phyloP scores from a whole-genome alignment of 2,113 vertebrate genomes.

The Oceanodroma tethys region DNA sequence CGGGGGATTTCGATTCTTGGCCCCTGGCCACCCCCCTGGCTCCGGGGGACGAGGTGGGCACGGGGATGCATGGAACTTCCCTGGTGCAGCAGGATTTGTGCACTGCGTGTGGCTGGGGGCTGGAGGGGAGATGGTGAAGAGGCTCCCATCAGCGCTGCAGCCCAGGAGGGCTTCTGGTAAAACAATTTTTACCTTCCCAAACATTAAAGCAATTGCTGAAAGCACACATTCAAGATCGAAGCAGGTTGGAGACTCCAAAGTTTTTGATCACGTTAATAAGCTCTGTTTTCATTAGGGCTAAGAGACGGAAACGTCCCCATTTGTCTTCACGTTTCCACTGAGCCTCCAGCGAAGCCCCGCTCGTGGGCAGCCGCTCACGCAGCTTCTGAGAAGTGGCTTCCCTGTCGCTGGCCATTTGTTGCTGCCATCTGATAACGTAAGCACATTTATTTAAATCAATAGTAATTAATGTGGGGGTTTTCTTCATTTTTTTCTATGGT shows the following conservation, averaged over 20 bases:
- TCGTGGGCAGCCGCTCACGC: neutral
- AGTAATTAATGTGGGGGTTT: neutral
- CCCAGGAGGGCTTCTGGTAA: neutral
- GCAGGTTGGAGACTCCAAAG: neutral
- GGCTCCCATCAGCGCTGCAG: neutral
- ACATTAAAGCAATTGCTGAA: neutral
- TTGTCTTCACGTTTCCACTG: neutral
- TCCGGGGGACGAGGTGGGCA: rapidly evolving
- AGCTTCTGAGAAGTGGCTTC: neutral
- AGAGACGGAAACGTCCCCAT: neutral
- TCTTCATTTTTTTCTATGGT: neutral
- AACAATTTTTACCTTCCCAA: neutral
- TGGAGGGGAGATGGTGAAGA: neutral
- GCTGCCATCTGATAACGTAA: neutral
- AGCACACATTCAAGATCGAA: neutral
- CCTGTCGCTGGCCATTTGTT: rapidly evolving
- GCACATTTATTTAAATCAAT: neutral
- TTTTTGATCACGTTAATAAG: neutral
- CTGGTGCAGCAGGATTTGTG: neutral
- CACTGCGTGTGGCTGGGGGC: rapidly evolving
- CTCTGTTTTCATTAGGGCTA: neutral
- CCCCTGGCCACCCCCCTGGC: neutral
- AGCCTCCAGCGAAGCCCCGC: neutral
- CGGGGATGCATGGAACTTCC: neutral
- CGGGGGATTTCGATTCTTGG: rapidly evolving